Evolutionary conservation across 1,140 invertebrate genomes (phyloP), one percentile per base, ranked within the genome.

Genomic region (Drosophila saltans): DNA sequence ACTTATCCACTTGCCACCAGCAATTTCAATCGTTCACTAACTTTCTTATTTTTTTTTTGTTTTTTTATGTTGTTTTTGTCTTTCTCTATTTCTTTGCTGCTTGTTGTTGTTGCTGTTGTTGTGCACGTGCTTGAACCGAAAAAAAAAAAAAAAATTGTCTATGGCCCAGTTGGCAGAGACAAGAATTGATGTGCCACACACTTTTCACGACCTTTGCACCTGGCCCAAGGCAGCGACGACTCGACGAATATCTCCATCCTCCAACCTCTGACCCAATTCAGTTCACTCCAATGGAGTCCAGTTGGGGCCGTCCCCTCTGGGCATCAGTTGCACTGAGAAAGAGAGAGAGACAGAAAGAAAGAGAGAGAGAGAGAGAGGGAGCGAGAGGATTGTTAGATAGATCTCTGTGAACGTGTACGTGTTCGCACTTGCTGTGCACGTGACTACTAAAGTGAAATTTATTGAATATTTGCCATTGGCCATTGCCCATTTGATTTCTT

Each of bases 381-480:
- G 6, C 6, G 16, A 9, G 1, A 26, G 45, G 24, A 7, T 9
- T 24, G 8, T 8, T 21, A 52, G 45, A 52, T 52, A 52, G 45
- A 52, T 52, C 45, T 52, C 45, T 52, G 45, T 26, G 45, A 52
- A 70, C 70, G 63, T 68, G 84, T 83, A 88, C 84, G 84, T 88
- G 84, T 88, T 88, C 84, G 84, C 84, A 88, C 84, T 88, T 88
- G 77, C 48, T 55, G 59, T 71, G 84, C 78, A 88, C 84, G 84
- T 88, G 84, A 88, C 84, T 88, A 75, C 84, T 75, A 72, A 72
- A 83, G 56, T 68, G 77, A 70, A 88, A 88, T 88, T 88, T 88
- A 88, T 88, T 88, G 84, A 88, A 88, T 88, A 88, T 84, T 89
- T 88, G 80, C 84, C 84, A 89, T 88, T 89, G 84, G 84, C 84